A percentile compares a stretch with the other conserved stretches of the same genome.
Evolutionary conservation across 2,113 vertebrate genomes (phyloP).

Genomic region (Tychaedon coryphoeus): DNA sequence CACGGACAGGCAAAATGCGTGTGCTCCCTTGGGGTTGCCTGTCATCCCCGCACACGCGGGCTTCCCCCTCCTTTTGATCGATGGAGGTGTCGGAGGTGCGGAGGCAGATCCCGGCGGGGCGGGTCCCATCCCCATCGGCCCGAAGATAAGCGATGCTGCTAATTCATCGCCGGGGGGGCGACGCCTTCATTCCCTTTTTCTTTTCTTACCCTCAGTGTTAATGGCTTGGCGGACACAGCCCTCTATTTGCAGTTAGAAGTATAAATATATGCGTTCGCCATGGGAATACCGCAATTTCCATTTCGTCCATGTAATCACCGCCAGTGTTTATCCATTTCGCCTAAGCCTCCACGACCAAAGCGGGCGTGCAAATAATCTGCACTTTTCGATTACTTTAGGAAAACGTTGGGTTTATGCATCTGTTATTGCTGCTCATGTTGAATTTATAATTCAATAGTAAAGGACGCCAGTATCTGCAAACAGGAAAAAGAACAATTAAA

Average conservation of each 20-base stretch:
- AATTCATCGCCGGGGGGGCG: neutral
- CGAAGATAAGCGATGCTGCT: neutral
- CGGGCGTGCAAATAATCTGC: neutral
- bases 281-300: neutral
- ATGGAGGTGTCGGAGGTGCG: neutral
- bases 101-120: neutral
- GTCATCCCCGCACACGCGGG: neutral
- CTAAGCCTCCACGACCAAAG: neutral
- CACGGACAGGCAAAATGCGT: neutral
- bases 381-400: neutral
- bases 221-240: neutral
- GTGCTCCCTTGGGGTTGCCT: neutral
- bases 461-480: neutral
- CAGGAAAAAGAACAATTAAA: neutral
- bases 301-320: neutral
- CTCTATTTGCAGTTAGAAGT: neutral
- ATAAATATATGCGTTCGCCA: neutral
- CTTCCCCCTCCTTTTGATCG: constrained; percentile 49
- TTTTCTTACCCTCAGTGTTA: neutral
- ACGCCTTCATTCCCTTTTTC: neutral
- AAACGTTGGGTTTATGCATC: neutral
- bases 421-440: neutral
- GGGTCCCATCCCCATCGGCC: neutral
- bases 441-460: neutral
- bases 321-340: neutral